Conservation (phyloP, 2,888 invertebrate genomes). For the Hipparchia semele region DNA sequence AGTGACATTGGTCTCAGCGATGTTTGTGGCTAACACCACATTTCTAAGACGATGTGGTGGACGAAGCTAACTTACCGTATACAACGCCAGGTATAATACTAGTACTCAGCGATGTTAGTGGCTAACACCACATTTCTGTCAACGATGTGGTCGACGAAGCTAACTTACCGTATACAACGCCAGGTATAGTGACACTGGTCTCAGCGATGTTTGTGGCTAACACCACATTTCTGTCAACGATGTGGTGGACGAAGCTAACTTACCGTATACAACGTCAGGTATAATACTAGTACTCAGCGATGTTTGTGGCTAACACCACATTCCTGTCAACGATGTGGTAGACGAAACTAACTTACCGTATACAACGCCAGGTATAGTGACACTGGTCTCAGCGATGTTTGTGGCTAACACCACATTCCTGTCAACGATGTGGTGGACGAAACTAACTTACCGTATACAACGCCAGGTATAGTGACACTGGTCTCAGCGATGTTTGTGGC, state of each 20-base stretch:
- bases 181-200: slow-evolving; percentile 97
- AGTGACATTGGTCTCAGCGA: slow-evolving; percentile 96
- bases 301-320: too few species aligned
- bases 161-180: slow-evolving; percentile 91
- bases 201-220: slow-evolving; percentile 98
- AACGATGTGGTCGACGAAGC: too few species aligned
- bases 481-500: too few species aligned
- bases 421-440: slow-evolving; percentile 90
- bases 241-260: slow-evolving; percentile 67
- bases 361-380: slow-evolving; percentile 96
- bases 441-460: not conserved
- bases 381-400: slow-evolving; percentile 98
- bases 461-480: too few species aligned
- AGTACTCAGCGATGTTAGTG: too few species aligned
- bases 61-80: slow-evolving; percentile 67
- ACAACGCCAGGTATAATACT: too few species aligned
- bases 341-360: slow-evolving; percentile 85
- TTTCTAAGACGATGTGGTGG: slow-evolving; percentile 83
- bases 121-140: too few species aligned
- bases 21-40: too few species aligned
- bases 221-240: slow-evolving; percentile 88
- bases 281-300: too few species aligned
- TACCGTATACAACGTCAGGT: not conserved
- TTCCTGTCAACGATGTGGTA: too few species aligned
- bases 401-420: slow-evolving; percentile 91